Evolutionary conservation across 2,113 vertebrate species (phyloP), one percentile per base, ranked within the genome.

Genomic region (Cynopterus brachyotis): DNA sequence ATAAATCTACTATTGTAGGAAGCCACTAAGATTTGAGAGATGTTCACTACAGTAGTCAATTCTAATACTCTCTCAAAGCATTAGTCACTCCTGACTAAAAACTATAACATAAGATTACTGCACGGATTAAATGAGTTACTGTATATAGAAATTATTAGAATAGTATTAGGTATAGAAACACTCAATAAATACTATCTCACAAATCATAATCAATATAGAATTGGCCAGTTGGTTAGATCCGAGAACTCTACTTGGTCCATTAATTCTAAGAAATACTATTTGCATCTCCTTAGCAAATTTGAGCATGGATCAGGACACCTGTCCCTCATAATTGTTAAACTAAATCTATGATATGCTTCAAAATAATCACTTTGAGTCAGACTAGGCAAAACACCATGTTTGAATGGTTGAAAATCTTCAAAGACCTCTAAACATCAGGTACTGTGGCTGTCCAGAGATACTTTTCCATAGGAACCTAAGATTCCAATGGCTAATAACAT

Each of bases 211-310:
- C 30, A 24, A 13, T 55, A 30, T 3, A 45, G 55, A 93, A 80
- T 19, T 72, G 40, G 2, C 13, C 30, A n/a, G 11, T 35, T 97
- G 59, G 45, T 22, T 42, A 84, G 6, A 84, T 47, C 40, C 55
- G 75, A 78, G 47, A 92, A 66, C 2, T 1, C 3, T 9, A 42
- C 13, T 67, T 89, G 47, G 9, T 79, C 57, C 26, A 35, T n/a
- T 73, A 55, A 67, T 59, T 84, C 47, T 55, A 79, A 94, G 37
- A 87, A 94, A 82, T 42, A 80, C 3, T 72, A n/a, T 81, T 57
- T 94, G 6, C 3, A 72, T 53, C 32, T 79, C 90, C 64, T 95
- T 84, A 78, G 83, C 16, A 88, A 92, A 84, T 64, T 35, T 87
- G 47, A 81, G 3, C 32, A 62, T 66, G 37, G 35, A 55, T 7